phyloP scores from a whole-genome alignment of 2,888 invertebrate genomes.

The Drosophila austrosaltans region DNA sequence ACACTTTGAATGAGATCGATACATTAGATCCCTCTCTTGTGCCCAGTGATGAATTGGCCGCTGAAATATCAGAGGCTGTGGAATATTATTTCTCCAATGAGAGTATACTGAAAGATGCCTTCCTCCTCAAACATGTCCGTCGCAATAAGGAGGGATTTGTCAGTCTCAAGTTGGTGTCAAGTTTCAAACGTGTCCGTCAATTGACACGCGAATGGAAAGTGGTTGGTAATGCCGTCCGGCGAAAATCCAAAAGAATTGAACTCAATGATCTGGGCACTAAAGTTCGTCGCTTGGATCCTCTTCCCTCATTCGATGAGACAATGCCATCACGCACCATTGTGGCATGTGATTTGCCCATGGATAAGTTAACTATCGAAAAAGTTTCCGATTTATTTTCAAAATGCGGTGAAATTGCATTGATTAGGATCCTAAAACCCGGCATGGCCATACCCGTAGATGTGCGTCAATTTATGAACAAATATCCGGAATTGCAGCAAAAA shows the following conservation, averaged over 20 bases:
- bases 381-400: conserved; percentile 95
- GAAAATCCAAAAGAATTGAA: conserved; percentile 91
- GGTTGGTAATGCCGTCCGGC: conserved; percentile 92
- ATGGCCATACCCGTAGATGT: conserved; percentile 96
- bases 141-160: conserved; percentile 98
- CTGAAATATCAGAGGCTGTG: conserved; percentile 93
- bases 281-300: conserved; percentile 91
- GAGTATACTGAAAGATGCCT: conserved; percentile 97
- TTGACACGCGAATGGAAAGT: conserved; percentile 97
- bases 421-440: conserved; percentile 94
- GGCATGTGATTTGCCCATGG: conserved; percentile 92
- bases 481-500: conserved; percentile 93
- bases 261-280: conserved; percentile 96
- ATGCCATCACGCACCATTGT: conserved; percentile 96
- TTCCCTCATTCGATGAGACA: conserved; percentile 96
- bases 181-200: conserved; percentile 97
- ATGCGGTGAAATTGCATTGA: conserved; percentile 95
- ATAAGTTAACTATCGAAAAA: conserved; percentile 93
- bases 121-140: conserved; percentile 96
- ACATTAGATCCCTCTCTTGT: conserved; percentile 81
- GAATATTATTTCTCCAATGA: conserved; percentile 98
- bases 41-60: conserved; percentile 90
- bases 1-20: conserved; percentile 78
- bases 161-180: conserved; percentile 96
- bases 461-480: conserved; percentile 94